Evolutionary conservation across 2,888 invertebrate genomes (phyloP).

Genomic region (Sclerodermus sp.): DNA sequence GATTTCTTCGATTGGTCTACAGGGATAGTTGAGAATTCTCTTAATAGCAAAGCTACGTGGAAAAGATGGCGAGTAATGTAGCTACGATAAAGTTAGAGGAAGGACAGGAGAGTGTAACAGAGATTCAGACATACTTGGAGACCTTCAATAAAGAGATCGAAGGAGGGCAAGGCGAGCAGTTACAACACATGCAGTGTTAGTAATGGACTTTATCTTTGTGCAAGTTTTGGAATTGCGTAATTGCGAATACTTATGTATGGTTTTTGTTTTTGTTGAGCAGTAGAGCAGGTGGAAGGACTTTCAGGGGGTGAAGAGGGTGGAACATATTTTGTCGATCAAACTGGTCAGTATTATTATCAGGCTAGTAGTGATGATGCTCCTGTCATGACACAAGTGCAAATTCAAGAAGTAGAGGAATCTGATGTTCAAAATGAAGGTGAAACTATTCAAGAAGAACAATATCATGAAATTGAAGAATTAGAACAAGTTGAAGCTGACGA

Average conservation of each 20-base stretch:
- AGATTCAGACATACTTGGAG: conserved; percentile 79
- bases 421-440: conserved; percentile 50
- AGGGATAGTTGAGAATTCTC: too few relatives aligned
- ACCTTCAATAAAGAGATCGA: conserved; percentile 82
- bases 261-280: too few relatives aligned
- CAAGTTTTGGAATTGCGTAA: background rate
- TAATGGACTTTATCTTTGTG: conserved; percentile 11
- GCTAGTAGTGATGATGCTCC: conserved; percentile 67
- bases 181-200: conserved; percentile 55
- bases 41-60: too few relatives aligned
- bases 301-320: conserved; percentile 65
- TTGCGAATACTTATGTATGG: background rate
- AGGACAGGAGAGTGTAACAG: conserved; percentile 63
- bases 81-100: conserved; percentile 53
- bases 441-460: conserved; percentile 51
- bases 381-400: conserved; percentile 66
- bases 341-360: conserved; percentile 83
- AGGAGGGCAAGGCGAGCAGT: conserved; percentile 59
- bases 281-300: conserved; percentile 55
- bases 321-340: conserved; percentile 80
- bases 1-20: too few relatives aligned
- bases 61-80: conserved; percentile 53
- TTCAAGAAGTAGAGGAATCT: conserved; percentile 56
- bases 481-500: conserved; percentile 61
- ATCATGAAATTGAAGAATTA: conserved; percentile 58